These are phyloP conservation scores for Catamblyrhynchus diadema DNA, from an alignment of 2,797 vertebrate genomes.

Conservation along the genomic window DNA sequence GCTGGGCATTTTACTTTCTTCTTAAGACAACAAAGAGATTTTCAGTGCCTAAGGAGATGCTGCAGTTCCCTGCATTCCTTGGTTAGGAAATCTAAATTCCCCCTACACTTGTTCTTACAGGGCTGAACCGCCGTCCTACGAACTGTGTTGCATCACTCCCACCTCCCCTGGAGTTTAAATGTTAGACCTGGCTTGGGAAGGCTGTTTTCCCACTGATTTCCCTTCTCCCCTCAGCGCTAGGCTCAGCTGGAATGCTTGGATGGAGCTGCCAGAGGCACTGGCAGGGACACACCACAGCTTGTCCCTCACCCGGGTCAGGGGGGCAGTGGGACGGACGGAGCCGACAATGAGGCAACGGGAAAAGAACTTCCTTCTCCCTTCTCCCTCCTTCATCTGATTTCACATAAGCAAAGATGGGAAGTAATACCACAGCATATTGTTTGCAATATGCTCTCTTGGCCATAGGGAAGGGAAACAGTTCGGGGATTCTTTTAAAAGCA, in stretches of 20 bases:
- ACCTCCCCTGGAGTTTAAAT: not conserved
- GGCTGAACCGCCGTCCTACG: not conserved
- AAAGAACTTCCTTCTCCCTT: not conserved
- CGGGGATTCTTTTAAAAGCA: constrained; percentile 51
- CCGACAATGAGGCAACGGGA: not conserved
- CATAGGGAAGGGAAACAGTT: constrained; percentile 51
- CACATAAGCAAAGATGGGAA: constrained; percentile 55
- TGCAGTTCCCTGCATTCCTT: not conserved
- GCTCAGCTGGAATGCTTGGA: not conserved
- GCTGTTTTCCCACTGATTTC: not conserved
- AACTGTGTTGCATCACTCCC: not conserved
- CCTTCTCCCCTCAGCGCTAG: not conserved
- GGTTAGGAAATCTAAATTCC: not conserved
- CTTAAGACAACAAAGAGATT: not conserved
- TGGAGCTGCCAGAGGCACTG: rapidly evolving
- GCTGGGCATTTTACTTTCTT: not conserved
- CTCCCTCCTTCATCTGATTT: not conserved
- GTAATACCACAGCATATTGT: constrained; percentile 46
- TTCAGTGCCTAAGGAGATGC: not conserved
- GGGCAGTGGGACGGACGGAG: rapidly evolving
- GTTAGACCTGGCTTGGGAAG: not conserved
- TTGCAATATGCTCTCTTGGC: constrained; percentile 61
- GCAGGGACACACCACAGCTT: not conserved
- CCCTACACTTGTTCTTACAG: not conserved
- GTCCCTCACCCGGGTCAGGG: rapidly evolving